These are phyloP conservation scores for Odontamblyopus lacepedii DNA, from an alignment of 2,797 vertebrate species.

Conservation along the genomic window DNA sequence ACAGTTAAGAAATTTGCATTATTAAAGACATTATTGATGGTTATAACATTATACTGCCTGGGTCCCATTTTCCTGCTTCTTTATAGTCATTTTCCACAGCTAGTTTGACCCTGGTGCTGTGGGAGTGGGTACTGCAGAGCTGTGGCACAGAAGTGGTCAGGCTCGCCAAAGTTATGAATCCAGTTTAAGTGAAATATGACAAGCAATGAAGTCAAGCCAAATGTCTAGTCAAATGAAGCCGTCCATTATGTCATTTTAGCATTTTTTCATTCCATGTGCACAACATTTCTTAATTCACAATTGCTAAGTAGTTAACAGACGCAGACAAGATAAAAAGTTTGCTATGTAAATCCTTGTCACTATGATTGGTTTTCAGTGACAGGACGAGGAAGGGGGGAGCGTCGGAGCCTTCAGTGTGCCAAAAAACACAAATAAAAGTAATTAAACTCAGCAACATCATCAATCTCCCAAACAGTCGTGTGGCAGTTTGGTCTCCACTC, in stretches of 20 bases:
- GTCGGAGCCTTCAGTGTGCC: conserved; percentile 49
- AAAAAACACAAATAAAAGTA: conserved; percentile 74
- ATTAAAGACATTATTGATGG: not conserved
- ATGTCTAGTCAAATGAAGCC: conserved; percentile 16
- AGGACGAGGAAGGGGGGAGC: conserved; percentile 10
- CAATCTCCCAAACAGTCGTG: conserved; percentile 58
- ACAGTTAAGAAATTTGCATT: not conserved
- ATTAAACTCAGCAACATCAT: conserved; percentile 73
- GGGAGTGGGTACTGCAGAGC: not conserved
- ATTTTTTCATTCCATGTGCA: not conserved
- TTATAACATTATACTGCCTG: not conserved
- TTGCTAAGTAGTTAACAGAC: conserved; percentile 33
- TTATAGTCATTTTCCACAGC: not conserved
- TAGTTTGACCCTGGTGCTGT: no score
- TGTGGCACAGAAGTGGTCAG: not conserved
- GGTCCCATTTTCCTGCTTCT: not conserved
- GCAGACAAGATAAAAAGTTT: conserved; percentile 25
- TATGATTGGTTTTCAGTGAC: conserved; percentile 57
- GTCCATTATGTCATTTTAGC: not conserved
- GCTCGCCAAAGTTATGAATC: not conserved
- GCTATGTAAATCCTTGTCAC: conserved; percentile 56
- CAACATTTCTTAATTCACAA: conserved; percentile 26
- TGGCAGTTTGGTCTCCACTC: conserved; percentile 53
- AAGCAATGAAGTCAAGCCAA: conserved; percentile 8
- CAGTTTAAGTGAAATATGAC: conserved; percentile 5